phyloP scores from a whole-genome alignment of 2,888 invertebrate genomes.

The Cryptops parisi region DNA sequence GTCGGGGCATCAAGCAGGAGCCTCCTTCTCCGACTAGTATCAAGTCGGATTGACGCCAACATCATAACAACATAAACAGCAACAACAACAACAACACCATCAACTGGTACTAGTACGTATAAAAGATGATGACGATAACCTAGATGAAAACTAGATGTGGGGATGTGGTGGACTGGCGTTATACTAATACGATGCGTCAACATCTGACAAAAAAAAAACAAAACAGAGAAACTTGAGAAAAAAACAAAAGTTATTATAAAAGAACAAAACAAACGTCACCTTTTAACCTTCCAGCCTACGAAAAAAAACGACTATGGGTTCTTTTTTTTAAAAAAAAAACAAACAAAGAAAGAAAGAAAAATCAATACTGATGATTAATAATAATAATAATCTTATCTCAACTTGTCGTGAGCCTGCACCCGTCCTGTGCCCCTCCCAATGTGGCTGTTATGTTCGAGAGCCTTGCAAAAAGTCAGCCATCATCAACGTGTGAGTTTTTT shows the following conservation, averaged over 20 bases:
- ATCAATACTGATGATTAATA: too few species aligned
- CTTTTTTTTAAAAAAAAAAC: not conserved
- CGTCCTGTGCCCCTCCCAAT: slow-evolving; percentile 7
- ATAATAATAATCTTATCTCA: too few species aligned
- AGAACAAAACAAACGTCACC: not conserved
- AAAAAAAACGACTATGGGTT: slow-evolving; percentile 5
- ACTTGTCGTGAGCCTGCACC: slow-evolving; percentile 6
- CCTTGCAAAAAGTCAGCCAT: not conserved
- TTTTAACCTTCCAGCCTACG: slow-evolving; percentile 1
- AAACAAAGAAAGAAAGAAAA: not conserved
- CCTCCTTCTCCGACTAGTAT: slow-evolving; percentile 14
- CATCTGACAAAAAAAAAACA: too few species aligned
- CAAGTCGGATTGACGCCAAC: slow-evolving; percentile 15
- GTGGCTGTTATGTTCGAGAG: not conserved
- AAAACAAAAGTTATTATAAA: not conserved
- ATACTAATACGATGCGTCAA: too few species aligned
- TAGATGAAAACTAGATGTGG: not conserved
- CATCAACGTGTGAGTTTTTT: too few species aligned
- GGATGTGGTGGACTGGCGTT: slow-evolving; percentile 1
- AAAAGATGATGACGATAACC: too few species aligned
- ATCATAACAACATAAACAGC: too few species aligned
- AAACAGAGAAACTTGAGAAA: too few species aligned
- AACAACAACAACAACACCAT: not conserved
- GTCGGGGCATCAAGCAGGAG: slow-evolving; percentile 17
- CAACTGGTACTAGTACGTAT: not conserved